Base-by-base conservation (phyloP, 37 sponge, comb jelly and placozoan species). In the Dysidea cf. avara region DNA sequence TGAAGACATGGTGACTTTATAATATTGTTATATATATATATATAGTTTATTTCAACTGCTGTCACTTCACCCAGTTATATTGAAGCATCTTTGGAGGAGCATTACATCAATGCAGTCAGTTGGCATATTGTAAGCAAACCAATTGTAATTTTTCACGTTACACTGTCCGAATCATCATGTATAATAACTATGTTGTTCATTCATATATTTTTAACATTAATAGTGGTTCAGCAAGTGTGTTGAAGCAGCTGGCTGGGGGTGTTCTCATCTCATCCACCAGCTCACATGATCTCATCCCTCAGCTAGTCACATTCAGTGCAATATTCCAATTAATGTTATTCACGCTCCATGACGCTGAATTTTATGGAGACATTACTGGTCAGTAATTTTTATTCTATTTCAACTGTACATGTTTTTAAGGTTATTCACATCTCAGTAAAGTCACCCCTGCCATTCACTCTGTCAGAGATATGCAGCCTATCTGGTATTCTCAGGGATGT, bases 271-370 rank as follows among this genome's bases (percentile, higher is more conserved):
- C 71, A 3, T 34, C 69, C 32, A 33, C 6, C 2, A 58, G 38
- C 22, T 68, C 65, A 11, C 1, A 29, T 29, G 29, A 37, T 2
- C 50, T 89, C 20, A 57, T 79, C 12, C 80, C 81, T 5, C 64
- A 34, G 18, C 80, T 89, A 53, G 35, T 69, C 0, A 55, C 75
- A 49, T 89, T 89, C 66, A 69, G 48, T 20, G 31, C 30, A 24
- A 65, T 89, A 37, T 75, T 79, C 70, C 52, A 70, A 28, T 34
- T 89, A 46, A 68, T 75, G 46, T 80, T 89, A n/a, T 68, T 69
- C 11, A 76, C 85, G 7, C 79, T 89, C 24, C 89, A 89, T 35
- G 89, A 89, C 53, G 69, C 69, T 1, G 89, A 89, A 70, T 78
- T 89, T 56, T 80, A 74, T 35, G 11, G 35, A 47, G 70, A 79